These are phyloP conservation scores for Chelon labrosus DNA, from an alignment of 2,797 vertebrate species.

Conservation along the genomic window DNA sequence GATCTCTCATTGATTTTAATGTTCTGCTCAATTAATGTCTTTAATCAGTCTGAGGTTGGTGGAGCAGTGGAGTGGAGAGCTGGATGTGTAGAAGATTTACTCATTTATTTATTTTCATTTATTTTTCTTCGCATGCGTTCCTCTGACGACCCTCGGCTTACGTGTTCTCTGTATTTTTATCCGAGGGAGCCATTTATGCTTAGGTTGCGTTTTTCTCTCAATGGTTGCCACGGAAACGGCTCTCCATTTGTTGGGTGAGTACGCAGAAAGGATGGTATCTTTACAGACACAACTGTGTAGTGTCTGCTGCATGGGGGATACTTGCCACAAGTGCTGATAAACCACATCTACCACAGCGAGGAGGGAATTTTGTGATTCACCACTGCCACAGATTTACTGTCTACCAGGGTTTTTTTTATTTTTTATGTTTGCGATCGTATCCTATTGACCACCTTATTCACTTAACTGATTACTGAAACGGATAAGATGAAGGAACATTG, in stretches of 20 bases:
- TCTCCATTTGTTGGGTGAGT: constrained; percentile 39
- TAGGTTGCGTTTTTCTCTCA: constrained; percentile 56
- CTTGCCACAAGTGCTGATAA: not conserved
- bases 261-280: constrained; percentile 20
- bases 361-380: not conserved
- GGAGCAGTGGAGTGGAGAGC: not conserved
- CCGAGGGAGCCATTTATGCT: constrained; percentile 62
- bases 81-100: not conserved
- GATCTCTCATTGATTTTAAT: constrained; percentile 42
- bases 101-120: no score
- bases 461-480: no score
- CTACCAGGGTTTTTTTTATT: no score
- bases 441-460: no score
- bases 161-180: constrained; percentile 30
- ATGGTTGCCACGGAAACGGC: constrained; percentile 66
- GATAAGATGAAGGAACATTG: no score
- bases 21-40: constrained; percentile 26
- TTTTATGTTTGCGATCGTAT: no score
- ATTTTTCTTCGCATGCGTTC: not conserved
- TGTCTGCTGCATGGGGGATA: constrained; percentile 3
- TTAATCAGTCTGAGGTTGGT: constrained; percentile 22
- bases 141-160: constrained; percentile 14
- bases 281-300: not conserved
- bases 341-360: not conserved
- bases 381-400: not conserved